These are phyloP conservation scores for Drosophila testacea DNA, from an alignment of 2,888 invertebrate species.

Conservation along the genomic window DNA sequence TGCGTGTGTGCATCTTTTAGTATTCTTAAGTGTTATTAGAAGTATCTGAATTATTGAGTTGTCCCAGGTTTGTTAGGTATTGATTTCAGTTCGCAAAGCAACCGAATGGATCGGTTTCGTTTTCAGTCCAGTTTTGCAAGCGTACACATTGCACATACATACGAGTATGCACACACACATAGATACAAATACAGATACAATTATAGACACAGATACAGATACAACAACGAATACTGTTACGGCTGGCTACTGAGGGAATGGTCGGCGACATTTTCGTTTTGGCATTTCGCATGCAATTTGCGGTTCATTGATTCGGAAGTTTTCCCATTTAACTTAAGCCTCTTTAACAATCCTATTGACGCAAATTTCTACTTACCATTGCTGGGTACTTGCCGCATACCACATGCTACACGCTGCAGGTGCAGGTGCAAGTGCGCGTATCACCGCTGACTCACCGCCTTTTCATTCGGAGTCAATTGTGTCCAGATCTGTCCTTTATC, in stretches of 20 bases:
- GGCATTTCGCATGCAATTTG: constrained; percentile 82
- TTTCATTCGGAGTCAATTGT: constrained; percentile 20
- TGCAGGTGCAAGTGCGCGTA: constrained; percentile 18
- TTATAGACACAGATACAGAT: constrained; percentile 15
- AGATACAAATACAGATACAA: constrained; percentile 3
- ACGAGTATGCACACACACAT: not conserved
- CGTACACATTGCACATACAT: constrained; percentile 5
- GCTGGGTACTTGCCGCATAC: constrained; percentile 37
- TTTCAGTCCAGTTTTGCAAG: constrained; percentile 38
- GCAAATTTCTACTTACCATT: constrained; percentile 81
- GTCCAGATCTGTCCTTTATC: constrained; percentile 24
- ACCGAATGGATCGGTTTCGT: constrained; percentile 42
- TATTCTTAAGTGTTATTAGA: constrained; percentile 40
- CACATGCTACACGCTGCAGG: constrained; percentile 15
- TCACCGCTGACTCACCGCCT: constrained; percentile 8
- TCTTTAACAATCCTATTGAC: constrained; percentile 84
- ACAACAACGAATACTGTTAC: constrained; percentile 20
- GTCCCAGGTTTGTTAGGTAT: constrained; percentile 32
- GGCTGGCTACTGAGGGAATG: constrained; percentile 40
- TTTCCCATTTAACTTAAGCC: constrained; percentile 85
- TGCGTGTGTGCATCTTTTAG: constrained; percentile 9
- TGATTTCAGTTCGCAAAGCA: constrained; percentile 46
- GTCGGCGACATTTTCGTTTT: constrained; percentile 79
- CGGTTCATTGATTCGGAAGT: constrained; percentile 85
- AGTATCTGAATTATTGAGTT: constrained; percentile 37